Conservation (phyloP, 1,140 invertebrate species). For the Drosophila rhopaloa region DNA sequence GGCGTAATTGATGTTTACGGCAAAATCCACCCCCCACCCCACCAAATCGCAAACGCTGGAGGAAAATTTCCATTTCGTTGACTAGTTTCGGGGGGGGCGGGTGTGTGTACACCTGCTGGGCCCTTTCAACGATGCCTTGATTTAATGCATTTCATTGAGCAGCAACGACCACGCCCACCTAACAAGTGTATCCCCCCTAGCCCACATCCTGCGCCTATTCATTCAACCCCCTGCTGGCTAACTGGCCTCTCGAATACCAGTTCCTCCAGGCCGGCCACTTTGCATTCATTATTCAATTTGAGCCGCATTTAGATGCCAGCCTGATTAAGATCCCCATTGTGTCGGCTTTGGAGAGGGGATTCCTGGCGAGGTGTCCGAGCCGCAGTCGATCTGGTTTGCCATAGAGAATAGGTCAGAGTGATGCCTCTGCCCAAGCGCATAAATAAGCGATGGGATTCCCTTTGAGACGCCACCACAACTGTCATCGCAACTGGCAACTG, state of each 20-base stretch:
- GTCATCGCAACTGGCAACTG: slow-evolving; percentile 35
- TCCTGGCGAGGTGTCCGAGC: slow-evolving; percentile 22
- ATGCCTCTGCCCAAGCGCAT: slow-evolving; percentile 21
- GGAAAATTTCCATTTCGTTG: slow-evolving; percentile 71
- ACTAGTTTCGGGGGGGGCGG: slow-evolving; percentile 58
- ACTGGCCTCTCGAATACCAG: slow-evolving; percentile 20
- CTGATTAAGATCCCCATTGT: slow-evolving; percentile 59
- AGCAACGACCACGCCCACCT: slow-evolving; percentile 54
- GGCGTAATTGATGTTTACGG: slow-evolving; percentile 80
- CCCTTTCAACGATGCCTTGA: slow-evolving; percentile 78
- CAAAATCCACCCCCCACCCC: background rate
- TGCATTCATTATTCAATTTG: slow-evolving; percentile 81
- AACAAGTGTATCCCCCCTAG: slow-evolving; percentile 5
- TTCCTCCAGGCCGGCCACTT: slow-evolving; percentile 49
- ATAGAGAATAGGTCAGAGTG: slow-evolving; percentile 43
- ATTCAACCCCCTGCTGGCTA: slow-evolving; percentile 18
- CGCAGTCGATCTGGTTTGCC: slow-evolving; percentile 4
- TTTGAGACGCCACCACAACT: slow-evolving; percentile 39
- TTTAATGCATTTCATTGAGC: slow-evolving; percentile 83
- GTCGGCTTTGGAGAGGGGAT: background rate
- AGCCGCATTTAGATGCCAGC: slow-evolving; percentile 73
- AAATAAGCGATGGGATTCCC: slow-evolving; percentile 51
- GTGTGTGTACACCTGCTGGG: slow-evolving; percentile 42
- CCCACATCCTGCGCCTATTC: slow-evolving; percentile 35
- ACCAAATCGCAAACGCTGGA: slow-evolving; percentile 2